phyloP scores from a whole-genome alignment of 2,797 vertebrate genomes.

The Pelochelys cantorii region DNA sequence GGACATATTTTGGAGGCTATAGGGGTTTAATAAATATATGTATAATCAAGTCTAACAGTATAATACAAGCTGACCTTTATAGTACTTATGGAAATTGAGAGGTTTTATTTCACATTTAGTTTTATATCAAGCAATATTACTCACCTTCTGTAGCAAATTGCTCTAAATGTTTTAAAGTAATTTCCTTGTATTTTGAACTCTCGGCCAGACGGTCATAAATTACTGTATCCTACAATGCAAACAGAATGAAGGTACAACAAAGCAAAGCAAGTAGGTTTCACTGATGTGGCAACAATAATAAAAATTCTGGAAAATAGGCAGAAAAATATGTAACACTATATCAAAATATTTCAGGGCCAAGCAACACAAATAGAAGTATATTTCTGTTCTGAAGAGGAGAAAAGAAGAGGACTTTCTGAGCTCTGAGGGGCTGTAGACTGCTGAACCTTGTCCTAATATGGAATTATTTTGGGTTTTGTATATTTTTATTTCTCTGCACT shows the following conservation, averaged over 20 bases:
- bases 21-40: neutral
- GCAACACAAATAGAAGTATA: neutral
- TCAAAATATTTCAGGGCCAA: neutral
- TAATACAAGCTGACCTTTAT: neutral
- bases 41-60: neutral
- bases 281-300: neutral
- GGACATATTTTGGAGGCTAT: neutral
- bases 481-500: neutral
- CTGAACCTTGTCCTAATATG: neutral
- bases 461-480: neutral
- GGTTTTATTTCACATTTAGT: neutral
- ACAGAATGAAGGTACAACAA: slow-evolving; percentile 50
- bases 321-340: neutral
- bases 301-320: neutral
- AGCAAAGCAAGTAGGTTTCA: fast-evolving
- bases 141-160: slow-evolving; percentile 98
- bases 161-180: slow-evolving; percentile 97
- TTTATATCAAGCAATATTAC: slow-evolving; percentile 42
- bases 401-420: neutral
- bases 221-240: slow-evolving; percentile 91
- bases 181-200: slow-evolving; percentile 97
- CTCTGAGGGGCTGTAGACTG: neutral
- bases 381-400: neutral
- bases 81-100: neutral
- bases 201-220: slow-evolving; percentile 98